Evolutionary conservation across 2,113 vertebrate genomes (phyloP).

Genomic region (Charadrius vociferus): DNA sequence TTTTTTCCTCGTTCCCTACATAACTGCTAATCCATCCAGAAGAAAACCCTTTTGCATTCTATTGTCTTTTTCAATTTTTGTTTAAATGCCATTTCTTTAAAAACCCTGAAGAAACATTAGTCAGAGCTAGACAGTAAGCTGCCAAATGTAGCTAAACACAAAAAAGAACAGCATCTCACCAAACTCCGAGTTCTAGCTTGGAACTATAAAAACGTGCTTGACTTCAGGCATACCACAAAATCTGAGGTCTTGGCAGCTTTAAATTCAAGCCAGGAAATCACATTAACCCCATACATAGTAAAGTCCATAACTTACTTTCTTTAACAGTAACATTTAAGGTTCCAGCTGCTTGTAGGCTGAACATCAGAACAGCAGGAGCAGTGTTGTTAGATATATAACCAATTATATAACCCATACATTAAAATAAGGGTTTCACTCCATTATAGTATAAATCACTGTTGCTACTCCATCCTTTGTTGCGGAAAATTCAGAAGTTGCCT

Average conservation of each 20-base stretch:
- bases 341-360: neutral
- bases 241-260: neutral
- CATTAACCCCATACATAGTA: neutral
- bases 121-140: neutral
- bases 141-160: neutral
- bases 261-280: neutral
- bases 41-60: neutral
- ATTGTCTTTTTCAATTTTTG: neutral
- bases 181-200: neutral
- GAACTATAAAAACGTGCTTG: neutral
- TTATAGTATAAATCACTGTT: neutral
- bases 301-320: neutral
- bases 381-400: neutral
- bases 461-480: neutral
- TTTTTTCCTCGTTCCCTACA: neutral
- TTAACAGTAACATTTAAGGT: neutral
- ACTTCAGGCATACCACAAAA: neutral
- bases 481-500: neutral
- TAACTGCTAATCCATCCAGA: neutral
- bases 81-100: neutral
- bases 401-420: neutral
- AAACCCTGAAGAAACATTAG: neutral
- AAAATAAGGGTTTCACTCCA: neutral
- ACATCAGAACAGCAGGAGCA: neutral
- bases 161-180: neutral